Evolutionary conservation across 1,140 invertebrate genomes (phyloP).

Genomic region (Drosophila athabasca): DNA sequence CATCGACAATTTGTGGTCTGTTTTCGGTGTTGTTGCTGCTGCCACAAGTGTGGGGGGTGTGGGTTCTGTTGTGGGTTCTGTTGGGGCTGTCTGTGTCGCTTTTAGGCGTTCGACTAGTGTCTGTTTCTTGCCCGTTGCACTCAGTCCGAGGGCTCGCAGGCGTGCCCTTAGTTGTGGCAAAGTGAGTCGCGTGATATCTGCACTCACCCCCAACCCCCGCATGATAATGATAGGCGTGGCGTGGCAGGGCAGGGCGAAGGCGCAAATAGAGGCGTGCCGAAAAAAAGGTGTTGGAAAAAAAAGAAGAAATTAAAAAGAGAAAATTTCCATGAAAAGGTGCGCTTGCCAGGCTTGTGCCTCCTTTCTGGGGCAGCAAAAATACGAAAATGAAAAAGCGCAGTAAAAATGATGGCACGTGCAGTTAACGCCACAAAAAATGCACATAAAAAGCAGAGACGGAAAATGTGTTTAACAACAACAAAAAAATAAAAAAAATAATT

Average conservation of each 20-base stretch:
- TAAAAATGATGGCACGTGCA: slow-evolving; percentile 78
- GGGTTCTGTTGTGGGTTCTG: neutral
- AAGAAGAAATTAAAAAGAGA: slow-evolving; percentile 43
- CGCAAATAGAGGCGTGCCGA: slow-evolving; percentile 53
- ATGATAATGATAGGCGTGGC: slow-evolving; percentile 22
- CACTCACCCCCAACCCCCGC: slow-evolving; percentile 3
- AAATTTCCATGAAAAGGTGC: slow-evolving; percentile 28
- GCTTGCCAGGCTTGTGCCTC: too few relatives aligned
- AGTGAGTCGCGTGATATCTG: slow-evolving; percentile 64
- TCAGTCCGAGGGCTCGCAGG: slow-evolving; percentile 64
- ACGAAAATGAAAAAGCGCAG: slow-evolving; percentile 59
- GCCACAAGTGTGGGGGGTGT: too few relatives aligned
- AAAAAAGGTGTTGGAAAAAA: slow-evolving; percentile 61
- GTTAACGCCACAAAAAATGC: slow-evolving; percentile 76
- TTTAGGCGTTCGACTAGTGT: slow-evolving; percentile 66
- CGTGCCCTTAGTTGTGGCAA: slow-evolving; percentile 64
- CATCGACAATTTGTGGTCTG: slow-evolving; percentile 59
- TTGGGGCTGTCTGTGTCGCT: slow-evolving; percentile 21
- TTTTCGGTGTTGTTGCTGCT: slow-evolving; percentile 11
- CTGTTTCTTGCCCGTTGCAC: slow-evolving; percentile 63
- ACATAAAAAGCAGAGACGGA: slow-evolving; percentile 64
- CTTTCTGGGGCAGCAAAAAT: slow-evolving; percentile 25
- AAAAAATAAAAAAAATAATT: slow-evolving; percentile 73
- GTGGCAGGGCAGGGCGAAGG: slow-evolving; percentile 23
- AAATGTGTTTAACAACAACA: slow-evolving; percentile 62